These are phyloP conservation scores for Microctenopoma lineatum DNA, from an alignment of 2,797 vertebrate species.

Conservation along the genomic window DNA sequence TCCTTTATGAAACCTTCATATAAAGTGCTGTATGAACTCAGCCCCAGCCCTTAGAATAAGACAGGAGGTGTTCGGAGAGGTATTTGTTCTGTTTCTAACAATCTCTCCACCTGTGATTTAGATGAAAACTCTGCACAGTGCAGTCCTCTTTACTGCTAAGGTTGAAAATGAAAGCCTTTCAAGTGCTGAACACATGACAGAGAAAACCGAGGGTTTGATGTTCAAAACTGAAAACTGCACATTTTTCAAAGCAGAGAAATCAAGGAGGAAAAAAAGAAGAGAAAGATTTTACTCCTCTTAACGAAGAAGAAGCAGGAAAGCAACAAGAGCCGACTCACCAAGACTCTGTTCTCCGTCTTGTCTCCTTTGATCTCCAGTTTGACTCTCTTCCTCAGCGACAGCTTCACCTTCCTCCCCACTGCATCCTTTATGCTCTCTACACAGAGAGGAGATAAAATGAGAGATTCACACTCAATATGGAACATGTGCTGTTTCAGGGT, in stretches of 20 bases:
- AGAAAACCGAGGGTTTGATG: conserved; percentile 4
- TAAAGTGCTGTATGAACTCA: not conserved
- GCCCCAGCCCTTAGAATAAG: not conserved
- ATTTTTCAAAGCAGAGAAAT: conserved; percentile 19
- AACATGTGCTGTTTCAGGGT: not conserved
- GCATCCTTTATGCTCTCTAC: conserved; percentile 94
- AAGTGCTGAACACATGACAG: not conserved
- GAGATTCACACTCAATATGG: not conserved
- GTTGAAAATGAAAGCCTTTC: conserved; percentile 7
- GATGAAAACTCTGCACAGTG: not conserved
- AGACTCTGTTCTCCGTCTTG: conserved; percentile 92
- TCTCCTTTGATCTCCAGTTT: conserved; percentile 95
- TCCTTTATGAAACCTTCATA: conserved; percentile 15
- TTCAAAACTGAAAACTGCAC: conserved; percentile 8
- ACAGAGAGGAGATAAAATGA: conserved; percentile 37
- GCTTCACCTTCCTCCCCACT: conserved; percentile 92
- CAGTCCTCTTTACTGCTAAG: not conserved
- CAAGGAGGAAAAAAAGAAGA: conserved; percentile 4
- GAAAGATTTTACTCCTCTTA: conserved; percentile 2
- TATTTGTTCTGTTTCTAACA: not conserved
- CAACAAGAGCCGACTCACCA: conserved; percentile 85
- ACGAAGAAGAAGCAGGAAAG: conserved; percentile 37
- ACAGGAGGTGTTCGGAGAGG: not conserved
- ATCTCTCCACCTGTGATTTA: not conserved
- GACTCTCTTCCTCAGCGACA: conserved; percentile 92